Evolutionary conservation across 2,888 invertebrate species (phyloP).

Genomic region (Nasonia oneida): DNA sequence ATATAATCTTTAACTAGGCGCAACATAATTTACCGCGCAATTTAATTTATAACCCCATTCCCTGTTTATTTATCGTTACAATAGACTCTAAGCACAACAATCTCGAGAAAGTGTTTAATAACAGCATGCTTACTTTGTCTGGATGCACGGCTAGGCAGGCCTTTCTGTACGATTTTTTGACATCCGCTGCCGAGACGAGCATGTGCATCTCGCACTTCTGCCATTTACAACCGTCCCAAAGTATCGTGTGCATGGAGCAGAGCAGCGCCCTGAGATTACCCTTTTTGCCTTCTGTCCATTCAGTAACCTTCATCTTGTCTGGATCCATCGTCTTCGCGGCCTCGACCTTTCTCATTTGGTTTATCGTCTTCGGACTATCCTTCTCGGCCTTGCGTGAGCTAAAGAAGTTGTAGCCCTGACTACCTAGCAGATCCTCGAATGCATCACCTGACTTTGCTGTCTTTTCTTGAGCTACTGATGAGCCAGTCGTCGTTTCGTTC

Average conservation of each 20-base stretch:
- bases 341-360: slow-evolving; percentile 95
- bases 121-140: slow-evolving; percentile 89
- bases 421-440: slow-evolving; percentile 94
- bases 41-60: not conserved
- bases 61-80: too few relatives aligned
- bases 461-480: slow-evolving; percentile 79
- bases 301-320: slow-evolving; percentile 89
- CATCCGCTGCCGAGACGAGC: slow-evolving; percentile 93
- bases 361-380: slow-evolving; percentile 92
- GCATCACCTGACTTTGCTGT: slow-evolving; percentile 82
- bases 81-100: too few relatives aligned
- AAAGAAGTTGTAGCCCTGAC: slow-evolving; percentile 94
- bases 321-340: slow-evolving; percentile 94
- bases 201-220: slow-evolving; percentile 96
- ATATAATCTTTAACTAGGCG: not conserved
- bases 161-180: slow-evolving; percentile 96
- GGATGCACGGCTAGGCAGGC: slow-evolving; percentile 99
- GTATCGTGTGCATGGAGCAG: slow-evolving; percentile 94
- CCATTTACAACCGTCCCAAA: slow-evolving; percentile 98
- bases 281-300: slow-evolving; percentile 97
- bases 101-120: not conserved
- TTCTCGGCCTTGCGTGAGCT: slow-evolving; percentile 82
- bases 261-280: slow-evolving; percentile 96
- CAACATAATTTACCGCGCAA: not conserved
- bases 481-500: slow-evolving; percentile 60